Percentiles rank a stretch among this genome's conserved stretches.
phyloP scores from a whole-genome alignment of 2,797 vertebrate species.

The Peromyscus eremicus region DNA sequence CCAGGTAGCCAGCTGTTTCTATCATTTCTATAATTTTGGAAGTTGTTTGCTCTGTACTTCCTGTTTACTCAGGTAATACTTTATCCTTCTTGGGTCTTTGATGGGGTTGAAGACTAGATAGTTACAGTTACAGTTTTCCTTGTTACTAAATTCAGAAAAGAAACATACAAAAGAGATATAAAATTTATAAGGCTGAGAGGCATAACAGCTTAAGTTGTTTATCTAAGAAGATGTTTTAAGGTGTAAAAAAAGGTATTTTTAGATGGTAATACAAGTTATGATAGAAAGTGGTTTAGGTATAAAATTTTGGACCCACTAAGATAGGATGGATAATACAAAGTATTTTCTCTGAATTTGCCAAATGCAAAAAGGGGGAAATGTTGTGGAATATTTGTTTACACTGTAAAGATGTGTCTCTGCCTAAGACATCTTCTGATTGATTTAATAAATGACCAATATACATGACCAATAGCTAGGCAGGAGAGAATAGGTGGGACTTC shows the following conservation, averaged over 20 bases:
- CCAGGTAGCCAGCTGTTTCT: neutral
- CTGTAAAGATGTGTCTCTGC: neutral
- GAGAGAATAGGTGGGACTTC: neutral
- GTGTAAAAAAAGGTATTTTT: no score
- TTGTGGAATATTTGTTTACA: neutral
- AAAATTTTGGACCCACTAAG: no score
- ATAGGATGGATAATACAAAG: no score
- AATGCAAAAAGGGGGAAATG: neutral
- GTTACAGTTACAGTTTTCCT: neutral
- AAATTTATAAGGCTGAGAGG: no score
- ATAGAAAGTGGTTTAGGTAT: no score
- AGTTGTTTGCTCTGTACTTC: neutral
- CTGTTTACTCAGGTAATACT: neutral
- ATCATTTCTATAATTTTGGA: neutral
- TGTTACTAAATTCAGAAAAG: neutral
- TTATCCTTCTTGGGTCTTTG: neutral
- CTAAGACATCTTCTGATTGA: neutral
- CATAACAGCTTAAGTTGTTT: no score
- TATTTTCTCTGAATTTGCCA: neutral
- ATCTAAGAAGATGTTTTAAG: no score
- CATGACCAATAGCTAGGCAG: neutral
- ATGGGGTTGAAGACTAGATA: neutral
- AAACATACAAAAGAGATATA: no score
- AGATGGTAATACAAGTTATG: no score
- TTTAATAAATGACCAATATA: neutral